Conservation (phyloP, 2,888 invertebrate species). For the Coelogynopora nodosa region DNA sequence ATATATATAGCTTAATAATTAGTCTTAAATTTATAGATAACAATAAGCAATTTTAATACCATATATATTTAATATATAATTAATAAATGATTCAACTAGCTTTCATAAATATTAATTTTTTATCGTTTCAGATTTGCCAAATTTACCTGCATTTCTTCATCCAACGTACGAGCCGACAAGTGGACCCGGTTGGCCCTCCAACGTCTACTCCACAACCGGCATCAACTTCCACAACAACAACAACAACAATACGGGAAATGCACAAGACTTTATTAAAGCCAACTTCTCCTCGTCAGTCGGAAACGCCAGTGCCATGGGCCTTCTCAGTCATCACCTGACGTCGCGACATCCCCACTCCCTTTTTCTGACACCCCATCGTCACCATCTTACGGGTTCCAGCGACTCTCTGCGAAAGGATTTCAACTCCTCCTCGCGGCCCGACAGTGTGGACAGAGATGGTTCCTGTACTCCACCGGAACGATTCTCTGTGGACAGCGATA, state of each 20-base stretch:
- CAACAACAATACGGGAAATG: neutral
- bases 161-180: neutral
- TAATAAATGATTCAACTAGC: too few relatives aligned
- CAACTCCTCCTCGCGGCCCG: neutral
- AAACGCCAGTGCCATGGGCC: neutral
- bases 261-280: neutral
- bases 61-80: too few relatives aligned
- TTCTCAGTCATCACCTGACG: neutral
- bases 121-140: neutral
- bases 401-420: neutral
- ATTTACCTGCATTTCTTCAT: neutral
- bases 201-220: neutral
- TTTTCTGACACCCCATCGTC: neutral
- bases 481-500: neutral
- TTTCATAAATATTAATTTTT: too few relatives aligned
- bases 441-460: neutral
- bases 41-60: too few relatives aligned
- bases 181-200: neutral
- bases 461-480: neutral
- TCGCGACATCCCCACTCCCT: neutral
- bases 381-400: neutral
- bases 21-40: too few relatives aligned
- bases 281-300: neutral
- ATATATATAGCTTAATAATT: too few relatives aligned
- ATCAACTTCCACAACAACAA: neutral